These are phyloP conservation scores for Setophaga kirtlandii DNA, from an alignment of 2,113 vertebrate genomes.

Conservation along the genomic window DNA sequence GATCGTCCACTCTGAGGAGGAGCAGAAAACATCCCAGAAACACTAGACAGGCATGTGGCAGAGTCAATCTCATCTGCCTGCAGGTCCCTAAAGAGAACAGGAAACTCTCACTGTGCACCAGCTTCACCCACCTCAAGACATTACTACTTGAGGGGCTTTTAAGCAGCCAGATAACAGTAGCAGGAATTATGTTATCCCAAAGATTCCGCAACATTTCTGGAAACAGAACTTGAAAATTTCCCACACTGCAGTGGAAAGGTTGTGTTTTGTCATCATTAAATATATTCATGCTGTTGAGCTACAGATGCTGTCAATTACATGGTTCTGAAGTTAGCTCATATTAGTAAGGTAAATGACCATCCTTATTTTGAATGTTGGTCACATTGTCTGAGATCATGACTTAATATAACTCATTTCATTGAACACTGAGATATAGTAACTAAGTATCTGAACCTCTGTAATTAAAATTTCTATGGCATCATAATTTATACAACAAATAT, in stretches of 20 bases:
- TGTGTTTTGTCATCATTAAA: neutral
- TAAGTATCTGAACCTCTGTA: neutral
- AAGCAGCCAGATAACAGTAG: neutral
- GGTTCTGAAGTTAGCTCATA: neutral
- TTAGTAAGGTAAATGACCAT: neutral
- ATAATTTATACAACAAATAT: constrained; percentile 11
- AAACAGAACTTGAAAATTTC: neutral
- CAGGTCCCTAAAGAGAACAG: neutral
- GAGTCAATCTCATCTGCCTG: neutral
- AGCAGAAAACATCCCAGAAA: neutral
- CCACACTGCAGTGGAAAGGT: neutral
- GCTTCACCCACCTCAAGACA: neutral
- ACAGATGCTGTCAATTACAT: neutral
- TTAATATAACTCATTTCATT: neutral
- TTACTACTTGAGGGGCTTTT: neutral
- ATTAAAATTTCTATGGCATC: neutral
- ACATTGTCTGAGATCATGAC: neutral
- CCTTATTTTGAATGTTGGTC: neutral
- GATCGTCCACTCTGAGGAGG: neutral
- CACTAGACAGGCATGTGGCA: neutral
- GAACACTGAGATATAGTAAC: neutral
- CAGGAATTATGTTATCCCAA: neutral
- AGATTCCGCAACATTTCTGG: neutral
- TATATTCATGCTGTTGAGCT: neutral
- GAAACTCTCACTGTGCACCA: neutral